These are phyloP conservation scores for Nymphicus hollandicus DNA, from an alignment of 2,113 vertebrate species.

Conservation along the genomic window DNA sequence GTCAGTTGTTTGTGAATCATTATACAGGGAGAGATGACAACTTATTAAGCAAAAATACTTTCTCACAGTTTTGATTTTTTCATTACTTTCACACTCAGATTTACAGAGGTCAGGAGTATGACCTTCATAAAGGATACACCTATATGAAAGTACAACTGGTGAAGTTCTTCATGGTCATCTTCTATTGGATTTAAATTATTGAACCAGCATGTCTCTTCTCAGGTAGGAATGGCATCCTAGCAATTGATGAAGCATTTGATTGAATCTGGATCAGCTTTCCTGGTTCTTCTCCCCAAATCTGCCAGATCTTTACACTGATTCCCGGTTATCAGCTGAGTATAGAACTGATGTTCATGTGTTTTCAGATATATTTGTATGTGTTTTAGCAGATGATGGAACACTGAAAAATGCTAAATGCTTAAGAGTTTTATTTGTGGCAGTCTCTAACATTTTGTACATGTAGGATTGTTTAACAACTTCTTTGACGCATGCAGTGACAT, in stretches of 20 bases:
- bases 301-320: background rate
- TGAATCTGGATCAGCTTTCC: background rate
- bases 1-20: background rate
- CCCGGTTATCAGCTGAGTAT: background rate
- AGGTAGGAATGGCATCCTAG: background rate
- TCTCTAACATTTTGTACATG: background rate
- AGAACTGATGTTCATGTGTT: background rate
- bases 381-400: background rate
- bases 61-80: background rate
- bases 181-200: background rate
- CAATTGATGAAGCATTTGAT: background rate
- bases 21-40: background rate
- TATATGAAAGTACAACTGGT: background rate
- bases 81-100: background rate
- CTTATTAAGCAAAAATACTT: background rate
- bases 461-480: background rate
- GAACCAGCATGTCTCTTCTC: background rate
- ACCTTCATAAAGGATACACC: background rate
- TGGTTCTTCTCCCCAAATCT: background rate
- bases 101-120: background rate
- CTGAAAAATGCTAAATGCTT: background rate
- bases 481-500: background rate
- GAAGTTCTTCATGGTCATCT: background rate
- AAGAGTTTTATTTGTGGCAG: background rate
- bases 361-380: background rate